Evolutionary conservation across 35 echinoderm and acorn worm species (phyloP).

Genomic region (Patiria miniata): DNA sequence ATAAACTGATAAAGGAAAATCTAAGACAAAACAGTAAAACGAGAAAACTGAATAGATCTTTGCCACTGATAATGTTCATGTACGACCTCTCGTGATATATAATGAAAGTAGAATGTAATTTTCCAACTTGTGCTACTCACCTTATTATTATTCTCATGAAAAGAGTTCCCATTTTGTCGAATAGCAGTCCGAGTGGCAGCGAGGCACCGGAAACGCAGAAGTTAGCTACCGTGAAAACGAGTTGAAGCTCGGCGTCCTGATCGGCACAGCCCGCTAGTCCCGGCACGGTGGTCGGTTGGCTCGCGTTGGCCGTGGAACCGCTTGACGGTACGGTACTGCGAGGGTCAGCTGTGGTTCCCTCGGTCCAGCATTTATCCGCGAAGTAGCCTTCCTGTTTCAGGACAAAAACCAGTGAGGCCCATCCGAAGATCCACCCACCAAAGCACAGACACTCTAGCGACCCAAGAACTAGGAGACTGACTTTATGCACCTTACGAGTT

Average conservation of each 20-base stretch:
- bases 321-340: neutral
- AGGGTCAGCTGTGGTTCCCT: neutral
- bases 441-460: neutral
- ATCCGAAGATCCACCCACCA: neutral
- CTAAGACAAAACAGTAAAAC: too few relatives aligned
- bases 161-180: conserved; percentile 14
- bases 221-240: conserved; percentile 11
- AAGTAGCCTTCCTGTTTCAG: conserved; percentile 12
- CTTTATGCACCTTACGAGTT: neutral
- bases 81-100: too few relatives aligned
- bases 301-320: neutral
- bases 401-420: conserved; percentile 8
- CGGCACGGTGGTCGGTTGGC: neutral
- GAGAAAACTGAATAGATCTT: too few relatives aligned
- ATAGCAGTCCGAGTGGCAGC: neutral
- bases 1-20: too few relatives aligned
- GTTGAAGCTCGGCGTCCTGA: neutral
- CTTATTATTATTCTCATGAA: conserved; percentile 3
- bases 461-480: neutral
- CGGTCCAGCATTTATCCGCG: neutral
- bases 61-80: too few relatives aligned
- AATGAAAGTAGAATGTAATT: too few relatives aligned
- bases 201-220: neutral
- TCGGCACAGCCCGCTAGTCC: neutral
- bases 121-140: too few relatives aligned